Conservation (phyloP, 2,888 invertebrate species). For the Zonitis immaculata region DNA sequence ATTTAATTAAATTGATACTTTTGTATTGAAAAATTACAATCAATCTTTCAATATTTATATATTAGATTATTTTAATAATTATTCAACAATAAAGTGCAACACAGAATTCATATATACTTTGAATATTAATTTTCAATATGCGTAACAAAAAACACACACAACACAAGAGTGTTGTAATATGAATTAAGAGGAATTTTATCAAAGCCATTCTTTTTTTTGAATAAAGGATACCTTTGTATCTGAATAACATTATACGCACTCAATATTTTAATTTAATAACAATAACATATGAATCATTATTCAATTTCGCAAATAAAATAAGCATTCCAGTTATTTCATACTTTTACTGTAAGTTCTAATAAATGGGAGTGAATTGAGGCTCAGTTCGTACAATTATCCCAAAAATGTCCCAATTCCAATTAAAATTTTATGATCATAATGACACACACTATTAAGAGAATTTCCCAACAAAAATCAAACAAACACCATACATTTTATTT, state of each 20-base stretch:
- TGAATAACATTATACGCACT: conserved; percentile 3
- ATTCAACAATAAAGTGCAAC: too few relatives aligned
- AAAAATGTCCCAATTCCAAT: neutral
- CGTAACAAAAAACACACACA: too few relatives aligned
- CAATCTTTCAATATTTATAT: conserved; percentile 65
- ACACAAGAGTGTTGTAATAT: too few relatives aligned
- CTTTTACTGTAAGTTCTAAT: neutral
- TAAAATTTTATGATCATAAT: neutral
- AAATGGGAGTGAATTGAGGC: neutral
- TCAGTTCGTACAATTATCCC: neutral
- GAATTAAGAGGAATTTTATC: too few relatives aligned
- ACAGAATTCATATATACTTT: too few relatives aligned
- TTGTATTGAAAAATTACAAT: conserved; percentile 68
- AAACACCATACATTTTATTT: too few relatives aligned
- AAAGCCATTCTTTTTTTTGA: neutral
- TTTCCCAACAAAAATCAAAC: too few relatives aligned
- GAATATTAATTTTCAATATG: too few relatives aligned
- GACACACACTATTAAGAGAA: neutral
- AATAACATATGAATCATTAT: too few relatives aligned
- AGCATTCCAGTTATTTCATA: too few relatives aligned
- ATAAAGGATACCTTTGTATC: conserved; percentile 1
- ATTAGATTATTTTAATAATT: too few relatives aligned
- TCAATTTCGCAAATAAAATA: too few relatives aligned
- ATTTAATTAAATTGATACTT: conserved; percentile 66
- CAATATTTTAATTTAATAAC: neutral